Evolutionary conservation across 2,888 invertebrate genomes (phyloP).

Genomic region (Pterostichus madidus): DNA sequence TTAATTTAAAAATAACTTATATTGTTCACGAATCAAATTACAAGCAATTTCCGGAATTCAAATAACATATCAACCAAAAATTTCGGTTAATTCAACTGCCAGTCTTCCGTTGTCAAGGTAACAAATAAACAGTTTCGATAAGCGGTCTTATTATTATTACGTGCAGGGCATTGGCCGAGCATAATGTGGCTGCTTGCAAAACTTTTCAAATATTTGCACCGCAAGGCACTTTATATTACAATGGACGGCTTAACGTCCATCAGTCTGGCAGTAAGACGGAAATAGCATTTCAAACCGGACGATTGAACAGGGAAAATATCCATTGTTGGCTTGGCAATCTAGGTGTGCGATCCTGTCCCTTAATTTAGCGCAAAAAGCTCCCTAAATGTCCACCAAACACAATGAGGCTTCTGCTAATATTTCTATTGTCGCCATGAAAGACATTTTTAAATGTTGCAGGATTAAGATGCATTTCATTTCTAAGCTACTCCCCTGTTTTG

Average conservation of each 20-base stretch:
- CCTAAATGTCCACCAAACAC: constrained; percentile 28
- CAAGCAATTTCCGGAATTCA: constrained; percentile 51
- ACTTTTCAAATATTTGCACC: constrained; percentile 66
- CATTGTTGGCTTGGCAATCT: constrained; percentile 72
- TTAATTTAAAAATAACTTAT: constrained; percentile 59
- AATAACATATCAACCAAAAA: constrained; percentile 27
- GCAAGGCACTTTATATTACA: constrained; percentile 64
- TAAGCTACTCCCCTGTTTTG: not conserved
- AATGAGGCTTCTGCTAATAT: constrained; percentile 25
- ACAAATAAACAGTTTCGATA: constrained; percentile 62
- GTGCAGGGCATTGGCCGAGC: constrained; percentile 37
- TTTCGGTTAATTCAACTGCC: constrained; percentile 42
- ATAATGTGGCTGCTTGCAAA: constrained; percentile 59
- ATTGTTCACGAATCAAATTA: constrained; percentile 45
- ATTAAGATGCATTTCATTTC: constrained; percentile 16
- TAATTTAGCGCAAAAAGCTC: constrained; percentile 70
- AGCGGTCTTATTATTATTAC: constrained; percentile 63
- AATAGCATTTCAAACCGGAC: constrained; percentile 73
- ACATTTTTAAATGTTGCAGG: constrained; percentile 20
- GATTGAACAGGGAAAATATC: constrained; percentile 74
- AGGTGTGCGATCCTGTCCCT: constrained; percentile 72
- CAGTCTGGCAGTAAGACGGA: constrained; percentile 74
- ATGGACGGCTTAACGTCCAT: constrained; percentile 69
- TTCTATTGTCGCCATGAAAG: constrained; percentile 11
- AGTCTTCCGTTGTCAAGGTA: constrained; percentile 43